Base-by-base conservation (phyloP, 2,888 invertebrate genomes). In the Meloe dianella region DNA sequence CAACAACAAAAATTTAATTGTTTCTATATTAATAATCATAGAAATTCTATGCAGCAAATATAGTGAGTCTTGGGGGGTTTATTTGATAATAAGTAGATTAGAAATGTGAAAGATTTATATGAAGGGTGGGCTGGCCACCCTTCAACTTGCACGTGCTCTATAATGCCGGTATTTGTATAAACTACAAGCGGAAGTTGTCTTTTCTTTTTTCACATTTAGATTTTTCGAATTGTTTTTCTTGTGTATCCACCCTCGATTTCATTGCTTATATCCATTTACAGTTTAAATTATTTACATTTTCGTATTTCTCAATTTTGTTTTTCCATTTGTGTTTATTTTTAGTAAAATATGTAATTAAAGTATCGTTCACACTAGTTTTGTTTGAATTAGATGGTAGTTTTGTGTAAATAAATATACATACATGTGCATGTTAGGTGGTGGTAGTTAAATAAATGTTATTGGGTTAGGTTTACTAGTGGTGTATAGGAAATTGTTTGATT, bases 151-250 rank as follows among this genome's bases (percentile, higher is more conserved):
- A 75, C 75, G 74, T 76, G 75, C 71, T 67, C 64, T 60, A 72
- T 74, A 76, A 74, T 74, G 67, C 62, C 65, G 70, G 70, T 66
- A 71, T 74, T 73, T 73, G 73, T 75, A 66, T 67, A 67, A 56
- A 51, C 60, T 65, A 24, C 35, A 63, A 67, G 70, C 68, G 71
- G 72, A 68, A 67, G 69, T 65, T 62, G 66, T 58, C 14, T 47
- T 27, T 64, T 35, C 30, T 57, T 20, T 66, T 60, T 68, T 30
- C 29, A 29, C 22, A 47, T 47, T 59, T 62, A 20, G n/a, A 7
- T 62, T 51, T 27, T 27, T 27, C 27, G 27, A 22, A 14, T 30
- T 9, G 7, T 24, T 9, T n/a, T 20, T 10, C 20, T 10, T 17
- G n/a, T n/a, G n/a, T 61, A 54, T 22, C 54, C 56, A 57, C 57